Base-by-base conservation (phyloP, 2,888 invertebrate species). In the Drosophila histrio region DNA sequence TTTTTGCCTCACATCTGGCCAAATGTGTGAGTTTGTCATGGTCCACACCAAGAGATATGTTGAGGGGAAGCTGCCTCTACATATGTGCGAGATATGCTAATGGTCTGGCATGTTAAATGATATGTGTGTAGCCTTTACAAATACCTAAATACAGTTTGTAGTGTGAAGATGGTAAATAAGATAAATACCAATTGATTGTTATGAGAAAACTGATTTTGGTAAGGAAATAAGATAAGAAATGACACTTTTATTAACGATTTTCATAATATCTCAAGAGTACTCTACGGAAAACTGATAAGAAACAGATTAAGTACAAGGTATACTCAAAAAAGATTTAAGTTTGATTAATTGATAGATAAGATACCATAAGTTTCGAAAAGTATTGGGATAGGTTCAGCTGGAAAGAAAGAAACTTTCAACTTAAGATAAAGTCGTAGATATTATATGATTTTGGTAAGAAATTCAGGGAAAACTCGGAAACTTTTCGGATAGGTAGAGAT, bases 1-100 rank as follows among this genome's bases (percentile, higher is more conserved):
- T 64, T 65, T 64, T 50, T 67, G 72, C 50, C 36, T 36, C 52
- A 71, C 81, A 81, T 84, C 76, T 82, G 81, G 76, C 70, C 56
- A 68, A 72, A 76, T 80, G 72, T 68, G 71, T 58, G 66, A 22
- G 47, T 53, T 66, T 41, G 65, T 50, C 65, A 65, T 53, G 65
- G 54, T 41, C 52, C 49, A 39, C 24, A n/a, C 17, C 13, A 2
- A 17, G 13, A 9, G 13, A 39, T 2, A 19, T n/a, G 9, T n/a
- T n/a, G 26, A 6, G 4, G 38, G 9, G 21, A 28, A 39, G 21
- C 57, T 7, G 57, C n/a, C 19, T 32, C 9, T 26, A 63, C 75
- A 69, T 19, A 34, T 74, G 77, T 64, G 58, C 41, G 41, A 47
- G 65, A 46, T 60, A 66, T 78, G 78, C 53, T 78, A 66, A 66